Percentiles rank a stretch among this genome's conserved stretches.
Evolutionary conservation across 2,113 vertebrate species (phyloP).

Genomic region (Globicephala melas): DNA sequence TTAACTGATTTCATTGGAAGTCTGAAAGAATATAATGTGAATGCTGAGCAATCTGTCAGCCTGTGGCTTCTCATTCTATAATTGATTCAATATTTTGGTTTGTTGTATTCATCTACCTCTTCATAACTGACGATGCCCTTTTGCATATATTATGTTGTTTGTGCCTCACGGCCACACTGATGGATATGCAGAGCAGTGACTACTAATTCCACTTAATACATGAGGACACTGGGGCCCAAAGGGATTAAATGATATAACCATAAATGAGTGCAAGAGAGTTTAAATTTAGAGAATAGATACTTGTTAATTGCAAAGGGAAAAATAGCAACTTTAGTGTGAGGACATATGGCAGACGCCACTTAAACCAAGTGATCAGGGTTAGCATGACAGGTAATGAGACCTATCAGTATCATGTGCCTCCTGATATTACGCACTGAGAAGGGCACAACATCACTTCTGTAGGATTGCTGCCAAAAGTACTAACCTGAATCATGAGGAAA

Average conservation of each 20-base stretch:
- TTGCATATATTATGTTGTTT: not conserved
- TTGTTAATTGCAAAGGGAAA: not conserved
- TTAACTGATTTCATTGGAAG: not conserved
- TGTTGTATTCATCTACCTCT: not conserved
- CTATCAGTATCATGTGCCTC: not conserved
- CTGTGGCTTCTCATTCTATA: slow-evolving; percentile 17
- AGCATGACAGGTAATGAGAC: not conserved
- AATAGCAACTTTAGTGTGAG: not conserved
- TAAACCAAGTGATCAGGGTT: not conserved
- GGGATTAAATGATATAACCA: not conserved
- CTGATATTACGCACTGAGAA: not conserved
- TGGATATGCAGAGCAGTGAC: not conserved
- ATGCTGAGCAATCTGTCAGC: not conserved
- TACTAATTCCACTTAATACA: not conserved
- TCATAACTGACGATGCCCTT: not conserved
- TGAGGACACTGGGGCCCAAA: not conserved
- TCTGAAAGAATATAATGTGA: not conserved
- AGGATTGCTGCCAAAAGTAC: not conserved
- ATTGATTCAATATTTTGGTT: not conserved
- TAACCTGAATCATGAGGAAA: not conserved
- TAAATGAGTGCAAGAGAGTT: not conserved
- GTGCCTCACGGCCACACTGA: not conserved
- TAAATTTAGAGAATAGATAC: not conserved
- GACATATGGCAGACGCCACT: not conserved
- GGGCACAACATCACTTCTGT: not conserved